A percentile compares a stretch with the other conserved stretches of the same genome.
These are phyloP conservation scores for Ennomos erosarius DNA, from an alignment of 2,888 invertebrate species.

Conservation along the genomic window DNA sequence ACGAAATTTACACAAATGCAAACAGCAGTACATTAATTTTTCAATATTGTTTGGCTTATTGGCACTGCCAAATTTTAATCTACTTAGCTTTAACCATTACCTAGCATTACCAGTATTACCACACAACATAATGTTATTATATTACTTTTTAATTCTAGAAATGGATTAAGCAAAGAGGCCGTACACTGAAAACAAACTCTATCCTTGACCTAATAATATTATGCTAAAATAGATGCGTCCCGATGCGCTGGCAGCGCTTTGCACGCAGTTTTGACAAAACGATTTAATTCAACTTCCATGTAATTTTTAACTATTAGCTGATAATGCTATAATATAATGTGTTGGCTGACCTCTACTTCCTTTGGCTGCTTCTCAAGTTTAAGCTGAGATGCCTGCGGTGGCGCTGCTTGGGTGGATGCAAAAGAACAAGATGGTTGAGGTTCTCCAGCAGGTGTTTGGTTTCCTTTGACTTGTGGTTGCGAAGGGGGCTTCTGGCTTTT, in stretches of 20 bases:
- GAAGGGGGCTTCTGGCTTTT: conserved; percentile 55
- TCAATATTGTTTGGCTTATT: no score
- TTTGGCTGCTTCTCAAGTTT: conserved; percentile 71
- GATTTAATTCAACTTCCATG: conserved; percentile 35
- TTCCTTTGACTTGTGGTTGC: conserved; percentile 49
- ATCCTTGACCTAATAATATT: conserved; percentile 81
- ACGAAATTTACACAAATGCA: no score
- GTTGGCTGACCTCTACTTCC: conserved; percentile 81
- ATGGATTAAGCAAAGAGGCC: conserved; percentile 21
- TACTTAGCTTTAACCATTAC: neutral
- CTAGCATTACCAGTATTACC: conserved; percentile 2
- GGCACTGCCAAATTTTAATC: no score
- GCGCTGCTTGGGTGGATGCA: conserved; percentile 50
- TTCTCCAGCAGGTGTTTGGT: conserved; percentile 51
- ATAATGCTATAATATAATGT: conserved; percentile 16
- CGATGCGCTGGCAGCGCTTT: conserved; percentile 65
- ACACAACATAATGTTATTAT: conserved; percentile 7
- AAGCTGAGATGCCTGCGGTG: conserved; percentile 60
- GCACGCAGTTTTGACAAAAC: conserved; percentile 49
- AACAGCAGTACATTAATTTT: no score
- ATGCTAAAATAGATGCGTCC: conserved; percentile 79
- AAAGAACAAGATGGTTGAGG: conserved; percentile 77
- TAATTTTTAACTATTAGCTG: conserved; percentile 20
- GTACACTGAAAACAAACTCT: conserved; percentile 51
- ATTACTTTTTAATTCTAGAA: conserved; percentile 12